A percentile compares a stretch with the other conserved stretches of the same genome.
Conservation (phyloP, 1,140 invertebrate genomes). For the Phymorhynchus buccinoides region DNA sequence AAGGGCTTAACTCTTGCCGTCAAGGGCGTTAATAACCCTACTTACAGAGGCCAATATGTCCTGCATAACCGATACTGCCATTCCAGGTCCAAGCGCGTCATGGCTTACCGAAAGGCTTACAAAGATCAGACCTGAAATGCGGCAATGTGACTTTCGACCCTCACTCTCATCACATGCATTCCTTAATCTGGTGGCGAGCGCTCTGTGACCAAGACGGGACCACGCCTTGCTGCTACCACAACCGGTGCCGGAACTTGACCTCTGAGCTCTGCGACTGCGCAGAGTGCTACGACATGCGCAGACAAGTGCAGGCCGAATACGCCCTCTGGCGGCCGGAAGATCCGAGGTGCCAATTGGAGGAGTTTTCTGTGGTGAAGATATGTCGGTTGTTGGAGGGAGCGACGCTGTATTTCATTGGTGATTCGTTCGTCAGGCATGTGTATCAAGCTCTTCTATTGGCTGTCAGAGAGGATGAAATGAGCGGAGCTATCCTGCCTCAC, state of each 20-base stretch:
- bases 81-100: background rate
- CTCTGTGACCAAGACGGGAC: constrained; percentile 46
- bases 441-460: constrained; percentile 31
- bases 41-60: background rate
- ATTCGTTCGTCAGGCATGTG: constrained; percentile 43
- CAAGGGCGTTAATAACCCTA: too few species aligned
- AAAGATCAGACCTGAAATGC: constrained; percentile 29
- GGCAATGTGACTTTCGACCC: constrained; percentile 32
- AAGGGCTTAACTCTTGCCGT: too few species aligned
- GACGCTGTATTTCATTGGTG: constrained; percentile 45
- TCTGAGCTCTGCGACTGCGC: constrained; percentile 41
- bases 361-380: background rate
- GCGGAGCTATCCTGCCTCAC: constrained; percentile 20
- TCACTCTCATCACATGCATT: background rate
- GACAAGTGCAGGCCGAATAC: constrained; percentile 43
- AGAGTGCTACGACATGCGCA: constrained; percentile 43
- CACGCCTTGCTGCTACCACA: constrained; percentile 48
- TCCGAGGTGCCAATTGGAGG: constrained; percentile 26
- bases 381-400: constrained; percentile 22
- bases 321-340: constrained; percentile 34
- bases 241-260: constrained; percentile 32
- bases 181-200: constrained; percentile 36
- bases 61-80: background rate
- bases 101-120: background rate
- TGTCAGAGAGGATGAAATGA: constrained; percentile 14